Base-by-base conservation (phyloP, 1,140 invertebrate species). In the Zelostemma sp. region DNA sequence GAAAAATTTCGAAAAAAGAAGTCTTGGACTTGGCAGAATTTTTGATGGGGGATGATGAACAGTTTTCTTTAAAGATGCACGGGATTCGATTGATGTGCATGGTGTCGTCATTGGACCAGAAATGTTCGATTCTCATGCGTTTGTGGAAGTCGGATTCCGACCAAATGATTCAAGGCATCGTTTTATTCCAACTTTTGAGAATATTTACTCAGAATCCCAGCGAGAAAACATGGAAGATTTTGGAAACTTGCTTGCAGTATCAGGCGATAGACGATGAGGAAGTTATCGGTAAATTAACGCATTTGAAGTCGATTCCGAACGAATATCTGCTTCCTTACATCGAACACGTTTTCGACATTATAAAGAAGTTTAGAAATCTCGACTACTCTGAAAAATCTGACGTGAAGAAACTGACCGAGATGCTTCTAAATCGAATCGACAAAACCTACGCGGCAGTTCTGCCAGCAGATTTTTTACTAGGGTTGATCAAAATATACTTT, bases 51-150 rank as follows among this genome's bases (percentile, higher is more conserved):
- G n/a, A n/a, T n/a, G 49, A 31, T 0, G 43, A 69, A 21, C 56
- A 63, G 4, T 60, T 81, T 0, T 70, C 77, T 1, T 51, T 77
- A 0, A 73, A 56, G 3, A 82, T 81, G 31, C 74, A n/a, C n/a
- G n/a, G n/a, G n/a, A n/a, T n/a, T n/a, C n/a, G n/a, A n/a, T n/a
- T n/a, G n/a, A n/a, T n/a, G n/a, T n/a, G n/a, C n/a, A n/a, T n/a
- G n/a, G n/a, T n/a, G n/a, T n/a, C n/a, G n/a, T n/a, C n/a, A n/a
- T n/a, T n/a, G n/a, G n/a, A n/a, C n/a, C n/a, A n/a, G n/a, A n/a
- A n/a, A n/a, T n/a, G n/a, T n/a, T n/a, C n/a, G n/a, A n/a, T n/a
- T n/a, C n/a, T n/a, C n/a, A n/a, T n/a, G n/a, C n/a, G n/a, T n/a
- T n/a, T n/a, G n/a, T n/a, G n/a, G n/a, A n/a, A n/a, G n/a, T n/a